Conservation (phyloP, 2,888 invertebrate genomes). For the Habrosyne pyritoides region DNA sequence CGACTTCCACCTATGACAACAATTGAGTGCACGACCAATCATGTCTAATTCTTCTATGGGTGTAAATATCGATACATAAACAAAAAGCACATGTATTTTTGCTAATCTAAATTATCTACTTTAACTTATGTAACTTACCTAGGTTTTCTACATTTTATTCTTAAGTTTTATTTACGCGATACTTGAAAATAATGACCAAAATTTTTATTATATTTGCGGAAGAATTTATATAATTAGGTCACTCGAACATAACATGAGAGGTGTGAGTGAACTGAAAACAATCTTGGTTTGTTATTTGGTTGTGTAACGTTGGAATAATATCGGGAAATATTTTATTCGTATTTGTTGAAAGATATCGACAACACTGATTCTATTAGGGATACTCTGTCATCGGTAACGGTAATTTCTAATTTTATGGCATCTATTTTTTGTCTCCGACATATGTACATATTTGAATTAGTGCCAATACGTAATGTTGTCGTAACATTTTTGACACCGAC, state of each 20-base stretch:
- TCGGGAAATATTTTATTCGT: background rate
- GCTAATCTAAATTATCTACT: too few relatives aligned
- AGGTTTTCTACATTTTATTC: too few relatives aligned
- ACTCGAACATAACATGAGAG: background rate
- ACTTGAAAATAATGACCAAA: too few relatives aligned
- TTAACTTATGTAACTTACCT: too few relatives aligned
- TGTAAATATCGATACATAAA: too few relatives aligned
- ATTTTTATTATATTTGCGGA: background rate
- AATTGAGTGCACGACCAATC: too few relatives aligned
- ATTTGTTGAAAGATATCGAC: background rate
- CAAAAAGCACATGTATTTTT: too few relatives aligned
- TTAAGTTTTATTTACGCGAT: too few relatives aligned
- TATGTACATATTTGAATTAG: slow-evolving; percentile 48
- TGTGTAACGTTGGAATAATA: background rate
- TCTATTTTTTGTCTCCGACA: slow-evolving; percentile 5
- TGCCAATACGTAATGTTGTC: slow-evolving; percentile 41
- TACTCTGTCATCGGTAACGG: background rate
- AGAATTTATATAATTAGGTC: background rate
- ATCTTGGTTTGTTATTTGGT: background rate
- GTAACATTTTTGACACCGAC: slow-evolving; percentile 20
- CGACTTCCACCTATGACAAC: too few relatives aligned
- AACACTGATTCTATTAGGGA: background rate
- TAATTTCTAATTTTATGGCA: background rate
- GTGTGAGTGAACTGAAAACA: slow-evolving; percentile 6
- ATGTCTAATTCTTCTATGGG: too few relatives aligned